Conservation (phyloP, 2,797 vertebrate genomes). For the Siniperca undulata region DNA sequence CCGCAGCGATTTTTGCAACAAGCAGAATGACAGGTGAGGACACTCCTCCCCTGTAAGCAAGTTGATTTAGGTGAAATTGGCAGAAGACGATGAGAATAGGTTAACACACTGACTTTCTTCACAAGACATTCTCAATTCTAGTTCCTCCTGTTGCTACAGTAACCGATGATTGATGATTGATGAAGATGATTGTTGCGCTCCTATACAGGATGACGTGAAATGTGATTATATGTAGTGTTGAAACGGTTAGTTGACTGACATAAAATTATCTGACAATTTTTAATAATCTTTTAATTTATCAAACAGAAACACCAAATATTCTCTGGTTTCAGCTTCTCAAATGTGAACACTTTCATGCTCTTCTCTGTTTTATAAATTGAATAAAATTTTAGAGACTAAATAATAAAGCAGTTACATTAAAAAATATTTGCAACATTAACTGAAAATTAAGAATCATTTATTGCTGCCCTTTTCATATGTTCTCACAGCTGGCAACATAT, state of each 20-base stretch:
- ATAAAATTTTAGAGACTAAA: background rate
- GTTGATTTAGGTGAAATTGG: background rate
- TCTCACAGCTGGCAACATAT: background rate
- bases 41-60: background rate
- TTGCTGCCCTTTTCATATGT: background rate
- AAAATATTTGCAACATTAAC: background rate
- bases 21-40: slow-evolving; percentile 96
- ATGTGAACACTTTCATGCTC: background rate
- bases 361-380: background rate
- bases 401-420: background rate
- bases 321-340: background rate
- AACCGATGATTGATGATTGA: background rate
- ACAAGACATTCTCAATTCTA: background rate
- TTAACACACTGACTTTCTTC: background rate
- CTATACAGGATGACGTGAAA: slow-evolving; percentile 1
- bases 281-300: background rate
- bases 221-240: background rate
- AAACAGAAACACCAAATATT: background rate
- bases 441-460: background rate
- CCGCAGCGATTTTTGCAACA: slow-evolving; percentile 98
- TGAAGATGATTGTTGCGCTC: no score
- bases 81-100: no score
- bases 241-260: no score
- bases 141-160: background rate
- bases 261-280: no score